These are phyloP conservation scores for Sclerurus mexicanus DNA, from an alignment of 2,113 vertebrate genomes.

Conservation along the genomic window DNA sequence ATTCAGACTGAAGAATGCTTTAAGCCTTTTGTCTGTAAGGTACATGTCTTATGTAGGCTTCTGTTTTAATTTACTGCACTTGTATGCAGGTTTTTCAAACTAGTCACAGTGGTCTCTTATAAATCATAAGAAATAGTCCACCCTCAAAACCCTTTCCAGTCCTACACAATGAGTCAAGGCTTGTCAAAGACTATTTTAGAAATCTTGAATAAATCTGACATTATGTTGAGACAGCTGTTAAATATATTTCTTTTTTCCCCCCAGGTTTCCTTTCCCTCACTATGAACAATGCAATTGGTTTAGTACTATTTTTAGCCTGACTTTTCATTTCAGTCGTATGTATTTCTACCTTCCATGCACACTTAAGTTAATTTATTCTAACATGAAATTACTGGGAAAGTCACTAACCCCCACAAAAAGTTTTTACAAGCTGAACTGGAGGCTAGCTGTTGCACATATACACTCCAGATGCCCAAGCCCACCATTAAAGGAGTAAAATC, in stretches of 20 bases:
- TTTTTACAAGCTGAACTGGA: slow-evolving; percentile 37
- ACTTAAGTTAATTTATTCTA: slow-evolving; percentile 65
- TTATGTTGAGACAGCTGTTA: slow-evolving; percentile 70
- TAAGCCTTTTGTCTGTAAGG: slow-evolving; percentile 50
- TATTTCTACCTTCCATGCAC: slow-evolving; percentile 35
- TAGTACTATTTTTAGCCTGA: slow-evolving; percentile 47
- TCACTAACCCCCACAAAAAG: neutral
- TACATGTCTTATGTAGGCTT: slow-evolving; percentile 38
- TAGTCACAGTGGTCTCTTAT: slow-evolving; percentile 57
- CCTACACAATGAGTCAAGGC: slow-evolving; percentile 33
- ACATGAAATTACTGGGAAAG: slow-evolving; percentile 24
- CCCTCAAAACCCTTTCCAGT: slow-evolving; percentile 34
- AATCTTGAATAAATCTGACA: slow-evolving; percentile 62
- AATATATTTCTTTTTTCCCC: slow-evolving; percentile 44
- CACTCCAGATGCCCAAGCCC: slow-evolving; percentile 3
- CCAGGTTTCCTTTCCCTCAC: slow-evolving; percentile 47
- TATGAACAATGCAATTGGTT: slow-evolving; percentile 49
- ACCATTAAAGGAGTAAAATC: slow-evolving; percentile 36
- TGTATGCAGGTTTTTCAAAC: slow-evolving; percentile 38
- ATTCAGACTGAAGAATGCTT: slow-evolving; percentile 42
- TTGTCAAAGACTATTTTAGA: slow-evolving; percentile 65
- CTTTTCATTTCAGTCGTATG: slow-evolving; percentile 55
- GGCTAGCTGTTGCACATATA: neutral
- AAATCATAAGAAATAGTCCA: slow-evolving; percentile 58
- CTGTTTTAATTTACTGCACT: slow-evolving; percentile 65